Evolutionary conservation across 2,113 vertebrate genomes (phyloP).

Genomic region (Antechinus flavipes): DNA sequence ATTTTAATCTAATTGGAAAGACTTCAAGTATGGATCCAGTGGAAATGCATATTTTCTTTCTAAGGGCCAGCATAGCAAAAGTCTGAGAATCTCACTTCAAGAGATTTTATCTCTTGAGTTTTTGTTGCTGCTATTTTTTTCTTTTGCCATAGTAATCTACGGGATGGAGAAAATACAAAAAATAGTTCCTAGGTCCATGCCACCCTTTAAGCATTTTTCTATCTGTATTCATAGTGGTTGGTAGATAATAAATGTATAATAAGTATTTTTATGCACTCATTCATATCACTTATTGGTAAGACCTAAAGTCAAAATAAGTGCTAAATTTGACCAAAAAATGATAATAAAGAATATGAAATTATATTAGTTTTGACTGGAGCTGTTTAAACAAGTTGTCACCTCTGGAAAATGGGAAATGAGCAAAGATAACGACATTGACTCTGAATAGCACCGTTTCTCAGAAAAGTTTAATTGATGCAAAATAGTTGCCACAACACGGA

Average conservation of each 20-base stretch:
- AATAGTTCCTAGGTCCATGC: neutral
- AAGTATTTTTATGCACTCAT: neutral
- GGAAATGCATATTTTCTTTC: neutral
- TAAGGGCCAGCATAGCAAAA: neutral
- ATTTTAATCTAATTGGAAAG: neutral
- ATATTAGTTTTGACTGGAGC: neutral
- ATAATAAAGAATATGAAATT: neutral
- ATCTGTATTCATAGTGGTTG: neutral
- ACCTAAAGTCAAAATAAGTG: neutral
- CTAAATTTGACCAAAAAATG: neutral
- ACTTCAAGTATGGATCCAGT: neutral
- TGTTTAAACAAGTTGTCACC: neutral
- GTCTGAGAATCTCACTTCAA: neutral
- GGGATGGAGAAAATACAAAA: neutral
- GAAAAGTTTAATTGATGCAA: slow-evolving; percentile 6
- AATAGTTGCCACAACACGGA: neutral
- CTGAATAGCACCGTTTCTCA: neutral
- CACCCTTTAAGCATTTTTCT: neutral
- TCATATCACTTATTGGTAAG: neutral
- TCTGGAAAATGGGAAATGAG: neutral
- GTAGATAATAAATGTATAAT: neutral
- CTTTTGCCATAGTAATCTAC: neutral
- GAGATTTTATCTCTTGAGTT: neutral
- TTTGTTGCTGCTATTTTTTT: neutral
- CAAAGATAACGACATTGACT: neutral